Conservation (phyloP, 1,140 invertebrate species). For the Drosophila dunni region DNA sequence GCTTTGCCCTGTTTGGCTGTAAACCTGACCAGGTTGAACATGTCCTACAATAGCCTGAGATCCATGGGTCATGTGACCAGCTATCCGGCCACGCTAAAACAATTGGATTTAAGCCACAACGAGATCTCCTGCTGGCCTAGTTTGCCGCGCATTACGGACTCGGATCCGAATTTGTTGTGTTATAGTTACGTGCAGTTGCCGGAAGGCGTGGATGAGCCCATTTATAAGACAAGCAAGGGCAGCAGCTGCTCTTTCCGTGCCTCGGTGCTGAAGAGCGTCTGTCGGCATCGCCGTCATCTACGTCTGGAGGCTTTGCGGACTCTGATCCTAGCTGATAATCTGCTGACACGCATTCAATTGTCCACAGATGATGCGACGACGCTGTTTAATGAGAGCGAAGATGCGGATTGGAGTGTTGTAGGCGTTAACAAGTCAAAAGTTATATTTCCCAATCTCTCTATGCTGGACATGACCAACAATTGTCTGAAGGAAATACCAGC, state of each 20-base stretch:
- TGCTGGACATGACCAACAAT: slow-evolving; percentile 97
- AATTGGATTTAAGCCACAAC: slow-evolving; percentile 97
- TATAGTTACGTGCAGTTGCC: slow-evolving; percentile 84
- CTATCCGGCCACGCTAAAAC: slow-evolving; percentile 94
- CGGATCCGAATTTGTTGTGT: slow-evolving; percentile 88
- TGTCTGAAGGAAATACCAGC: slow-evolving; percentile 91
- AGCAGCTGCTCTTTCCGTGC: slow-evolving; percentile 87
- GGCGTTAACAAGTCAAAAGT: slow-evolving; percentile 88
- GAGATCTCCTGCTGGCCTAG: slow-evolving; percentile 95
- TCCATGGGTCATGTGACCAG: slow-evolving; percentile 95
- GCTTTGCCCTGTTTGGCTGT: slow-evolving; percentile 95
- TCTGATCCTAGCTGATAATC: slow-evolving; percentile 93
- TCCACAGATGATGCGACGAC: slow-evolving; percentile 89
- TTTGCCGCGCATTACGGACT: slow-evolving; percentile 89
- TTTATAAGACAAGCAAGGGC: slow-evolving; percentile 57
- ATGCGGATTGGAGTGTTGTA: slow-evolving; percentile 83
- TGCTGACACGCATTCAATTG: slow-evolving; percentile 90
- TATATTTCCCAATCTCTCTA: slow-evolving; percentile 96
- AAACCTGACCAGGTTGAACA: slow-evolving; percentile 93
- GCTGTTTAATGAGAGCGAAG: slow-evolving; percentile 79
- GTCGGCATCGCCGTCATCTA: slow-evolving; percentile 92
- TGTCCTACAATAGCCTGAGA: slow-evolving; percentile 94
- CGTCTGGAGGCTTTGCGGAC: slow-evolving; percentile 84
- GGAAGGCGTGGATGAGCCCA: slow-evolving; percentile 85
- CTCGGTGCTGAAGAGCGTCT: slow-evolving; percentile 92